These are phyloP conservation scores for Drosophila sp. DNA, from an alignment of 1,140 invertebrate genomes.

Conservation along the genomic window DNA sequence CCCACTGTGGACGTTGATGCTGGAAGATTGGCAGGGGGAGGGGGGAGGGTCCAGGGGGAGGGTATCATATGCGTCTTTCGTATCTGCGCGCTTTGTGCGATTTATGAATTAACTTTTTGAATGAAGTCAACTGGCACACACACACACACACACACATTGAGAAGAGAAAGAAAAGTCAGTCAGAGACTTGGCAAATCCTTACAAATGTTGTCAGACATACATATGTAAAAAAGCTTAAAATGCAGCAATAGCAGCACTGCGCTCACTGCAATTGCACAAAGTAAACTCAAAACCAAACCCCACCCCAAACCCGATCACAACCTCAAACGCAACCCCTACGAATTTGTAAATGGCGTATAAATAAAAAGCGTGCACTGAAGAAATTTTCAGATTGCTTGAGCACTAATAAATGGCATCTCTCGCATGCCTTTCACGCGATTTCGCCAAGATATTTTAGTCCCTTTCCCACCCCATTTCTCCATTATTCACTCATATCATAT, in stretches of 20 bases:
- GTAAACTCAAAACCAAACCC: slow-evolving; percentile 2
- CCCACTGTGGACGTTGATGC: too few species aligned
- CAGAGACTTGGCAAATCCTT: slow-evolving; percentile 64
- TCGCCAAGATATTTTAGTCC: neutral
- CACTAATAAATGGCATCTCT: slow-evolving; percentile 64
- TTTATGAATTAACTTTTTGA: slow-evolving; percentile 81
- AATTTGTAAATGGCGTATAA: slow-evolving; percentile 53
- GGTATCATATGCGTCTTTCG: slow-evolving; percentile 64
- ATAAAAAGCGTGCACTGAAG: slow-evolving; percentile 45
- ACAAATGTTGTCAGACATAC: slow-evolving; percentile 78
- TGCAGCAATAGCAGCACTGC: slow-evolving; percentile 24
- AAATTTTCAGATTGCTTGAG: slow-evolving; percentile 54
- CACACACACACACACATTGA: slow-evolving; percentile 1
- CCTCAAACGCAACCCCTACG: neutral
- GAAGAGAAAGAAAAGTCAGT: slow-evolving; percentile 24
- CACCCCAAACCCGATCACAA: neutral
- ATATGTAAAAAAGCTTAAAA: slow-evolving; percentile 64
- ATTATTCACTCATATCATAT: slow-evolving; percentile 63
- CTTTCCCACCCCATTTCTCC: neutral
- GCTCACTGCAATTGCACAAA: slow-evolving; percentile 52
- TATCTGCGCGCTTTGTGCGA: slow-evolving; percentile 79
- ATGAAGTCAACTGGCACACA: slow-evolving; percentile 71
- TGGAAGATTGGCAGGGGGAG: neutral
- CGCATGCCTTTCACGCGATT: slow-evolving; percentile 41
- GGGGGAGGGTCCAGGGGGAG: slow-evolving; percentile 5